Conservation (phyloP, 2,113 vertebrate genomes). For the Callorhinus ursinus region DNA sequence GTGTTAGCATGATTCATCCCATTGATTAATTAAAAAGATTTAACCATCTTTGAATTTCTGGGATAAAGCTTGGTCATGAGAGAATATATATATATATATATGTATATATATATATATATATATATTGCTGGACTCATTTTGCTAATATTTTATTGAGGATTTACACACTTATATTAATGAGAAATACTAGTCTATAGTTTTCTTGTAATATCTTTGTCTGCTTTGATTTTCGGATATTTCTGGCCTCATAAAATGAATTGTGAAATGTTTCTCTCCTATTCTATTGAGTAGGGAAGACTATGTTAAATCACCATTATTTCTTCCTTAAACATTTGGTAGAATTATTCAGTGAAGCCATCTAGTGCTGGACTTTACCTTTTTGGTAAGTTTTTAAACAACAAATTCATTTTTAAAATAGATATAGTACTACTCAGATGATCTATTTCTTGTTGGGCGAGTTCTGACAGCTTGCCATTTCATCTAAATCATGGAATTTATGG, state of each 20-base stretch:
- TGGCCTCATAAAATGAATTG: neutral
- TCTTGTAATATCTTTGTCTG: neutral
- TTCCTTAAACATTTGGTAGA: no score
- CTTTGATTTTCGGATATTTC: neutral
- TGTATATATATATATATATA: neutral
- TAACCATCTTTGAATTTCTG: neutral
- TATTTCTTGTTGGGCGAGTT: neutral
- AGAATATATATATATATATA: neutral
- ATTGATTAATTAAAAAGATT: no score
- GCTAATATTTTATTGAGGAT: neutral
- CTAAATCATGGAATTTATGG: neutral
- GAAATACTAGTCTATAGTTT: neutral
- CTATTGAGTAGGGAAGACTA: neutral
- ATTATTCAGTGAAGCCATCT: neutral
- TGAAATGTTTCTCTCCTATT: neutral
- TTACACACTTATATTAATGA: neutral
- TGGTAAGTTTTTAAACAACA: neutral
- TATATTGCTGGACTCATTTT: neutral
- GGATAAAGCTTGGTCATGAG: neutral
- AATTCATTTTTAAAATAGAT: neutral
- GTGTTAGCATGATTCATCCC: accelerated
- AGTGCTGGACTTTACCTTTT: neutral
- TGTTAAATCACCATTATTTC: neutral
- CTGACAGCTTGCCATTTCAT: neutral
- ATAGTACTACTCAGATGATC: no score